Conservation (phyloP, 2,888 invertebrate species). For the Subacronicta megacephala region DNA sequence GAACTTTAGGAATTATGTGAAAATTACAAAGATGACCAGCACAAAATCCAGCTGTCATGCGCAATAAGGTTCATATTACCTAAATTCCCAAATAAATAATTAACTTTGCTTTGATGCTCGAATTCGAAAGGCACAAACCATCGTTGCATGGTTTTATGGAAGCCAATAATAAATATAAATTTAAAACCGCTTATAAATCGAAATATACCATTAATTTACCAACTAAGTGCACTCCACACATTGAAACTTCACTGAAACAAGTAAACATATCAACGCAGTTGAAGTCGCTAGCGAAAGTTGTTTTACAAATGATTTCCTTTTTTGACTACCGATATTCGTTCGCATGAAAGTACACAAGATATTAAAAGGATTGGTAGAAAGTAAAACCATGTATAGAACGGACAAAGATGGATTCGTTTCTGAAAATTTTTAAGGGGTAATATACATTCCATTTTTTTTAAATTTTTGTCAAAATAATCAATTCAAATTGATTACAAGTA, state of each 20-base stretch:
- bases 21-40: too few relatives aligned
- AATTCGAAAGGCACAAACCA: constrained; percentile 12
- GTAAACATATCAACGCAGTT: constrained; percentile 51
- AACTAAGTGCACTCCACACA: constrained; percentile 37
- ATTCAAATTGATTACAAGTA: too few relatives aligned
- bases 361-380: constrained; percentile 35
- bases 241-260: constrained; percentile 32
- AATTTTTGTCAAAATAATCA: too few relatives aligned
- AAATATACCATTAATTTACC: constrained; percentile 37
- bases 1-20: too few relatives aligned
- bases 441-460: too few relatives aligned
- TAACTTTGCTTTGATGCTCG: not conserved
- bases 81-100: too few relatives aligned
- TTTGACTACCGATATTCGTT: constrained; percentile 46
- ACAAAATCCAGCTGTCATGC: too few relatives aligned
- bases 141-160: constrained; percentile 23
- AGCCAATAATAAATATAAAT: constrained; percentile 34
- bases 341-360: constrained; percentile 44
- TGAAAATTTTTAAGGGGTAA: too few relatives aligned
- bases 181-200: constrained; percentile 16
- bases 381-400: constrained; percentile 13
- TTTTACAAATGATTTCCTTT: constrained; percentile 58
- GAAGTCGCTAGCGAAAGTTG: constrained; percentile 49
- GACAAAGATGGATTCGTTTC: not conserved
- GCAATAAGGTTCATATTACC: too few relatives aligned